A percentile compares a stretch with the other conserved stretches of the same genome.
Conservation (phyloP, 2,113 vertebrate species). For the Eira barbara region DNA sequence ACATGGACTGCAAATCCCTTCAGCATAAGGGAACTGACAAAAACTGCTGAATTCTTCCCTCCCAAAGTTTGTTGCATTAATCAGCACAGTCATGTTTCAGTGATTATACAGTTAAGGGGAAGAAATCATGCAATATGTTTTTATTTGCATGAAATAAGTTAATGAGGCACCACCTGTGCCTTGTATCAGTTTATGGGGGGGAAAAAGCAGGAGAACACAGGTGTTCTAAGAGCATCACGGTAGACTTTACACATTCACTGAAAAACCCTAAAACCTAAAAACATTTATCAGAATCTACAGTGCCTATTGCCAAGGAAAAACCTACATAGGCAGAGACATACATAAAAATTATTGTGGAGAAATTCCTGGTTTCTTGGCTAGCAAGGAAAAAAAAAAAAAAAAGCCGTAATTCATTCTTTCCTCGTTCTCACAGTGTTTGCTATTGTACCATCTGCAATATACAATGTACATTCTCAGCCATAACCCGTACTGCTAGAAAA, state of each 20-base stretch:
- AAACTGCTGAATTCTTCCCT: slow-evolving; percentile 69
- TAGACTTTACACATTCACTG: slow-evolving; percentile 67
- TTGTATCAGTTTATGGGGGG: slow-evolving; percentile 64
- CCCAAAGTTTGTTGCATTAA: slow-evolving; percentile 77
- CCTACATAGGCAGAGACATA: slow-evolving; percentile 19
- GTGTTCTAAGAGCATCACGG: slow-evolving; percentile 68
- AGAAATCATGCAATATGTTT: slow-evolving; percentile 75
- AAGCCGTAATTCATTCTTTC: slow-evolving; percentile 75
- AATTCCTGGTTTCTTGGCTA: slow-evolving; percentile 72
- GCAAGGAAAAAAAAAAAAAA: not conserved
- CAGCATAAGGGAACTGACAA: slow-evolving; percentile 73
- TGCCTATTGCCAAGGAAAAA: slow-evolving; percentile 45
- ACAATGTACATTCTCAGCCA: slow-evolving; percentile 79
- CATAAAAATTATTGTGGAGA: slow-evolving; percentile 60
- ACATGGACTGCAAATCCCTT: slow-evolving; percentile 77
- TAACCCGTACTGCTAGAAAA: slow-evolving; percentile 74
- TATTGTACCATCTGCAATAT: slow-evolving; percentile 79
- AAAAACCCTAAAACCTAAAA: slow-evolving; percentile 72
- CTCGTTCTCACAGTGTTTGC: slow-evolving; percentile 78
- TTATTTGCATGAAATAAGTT: slow-evolving; percentile 83
- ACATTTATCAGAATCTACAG: slow-evolving; percentile 66
- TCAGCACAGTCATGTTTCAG: slow-evolving; percentile 74
- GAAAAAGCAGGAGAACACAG: slow-evolving; percentile 66
- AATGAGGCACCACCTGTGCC: slow-evolving; percentile 80
- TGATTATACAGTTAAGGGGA: slow-evolving; percentile 76